Conservation (phyloP, 2,113 vertebrate genomes). For the Apodemus speciosus region DNA sequence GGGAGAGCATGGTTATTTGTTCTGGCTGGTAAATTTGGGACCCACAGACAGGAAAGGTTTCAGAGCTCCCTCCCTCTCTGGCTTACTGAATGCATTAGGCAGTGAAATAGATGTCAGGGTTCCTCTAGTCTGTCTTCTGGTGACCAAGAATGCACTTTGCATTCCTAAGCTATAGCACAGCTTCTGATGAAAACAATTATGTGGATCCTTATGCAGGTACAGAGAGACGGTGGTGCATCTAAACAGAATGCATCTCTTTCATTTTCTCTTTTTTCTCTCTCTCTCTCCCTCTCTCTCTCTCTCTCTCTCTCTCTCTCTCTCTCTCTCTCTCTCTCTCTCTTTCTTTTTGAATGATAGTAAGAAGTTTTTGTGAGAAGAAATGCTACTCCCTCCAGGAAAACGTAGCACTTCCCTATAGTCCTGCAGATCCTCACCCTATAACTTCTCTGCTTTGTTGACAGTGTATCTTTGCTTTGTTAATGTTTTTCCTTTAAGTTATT, state of each 20-base stretch:
- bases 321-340: background rate
- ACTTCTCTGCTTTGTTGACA: background rate
- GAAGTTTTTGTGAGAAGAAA: background rate
- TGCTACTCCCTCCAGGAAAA: background rate
- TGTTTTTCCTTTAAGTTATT: background rate
- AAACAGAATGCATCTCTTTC: background rate
- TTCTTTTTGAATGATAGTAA: background rate
- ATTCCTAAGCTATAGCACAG: background rate
- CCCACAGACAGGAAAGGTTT: background rate
- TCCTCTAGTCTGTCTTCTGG: background rate
- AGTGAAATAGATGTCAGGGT: background rate
- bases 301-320: no score
- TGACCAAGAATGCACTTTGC: background rate
- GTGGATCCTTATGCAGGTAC: background rate
- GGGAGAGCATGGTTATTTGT: background rate
- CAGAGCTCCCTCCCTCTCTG: background rate
- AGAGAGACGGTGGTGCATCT: accelerated
- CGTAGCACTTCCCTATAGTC: background rate
- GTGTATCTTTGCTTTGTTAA: background rate
- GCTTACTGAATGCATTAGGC: background rate
- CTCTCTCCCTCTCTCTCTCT: background rate
- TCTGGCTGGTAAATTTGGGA: background rate
- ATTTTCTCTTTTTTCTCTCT: no score
- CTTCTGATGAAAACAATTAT: background rate
- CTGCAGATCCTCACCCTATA: background rate